Conservation (phyloP, 2,797 vertebrate genomes). For the Megaceryle alcyon region DNA sequence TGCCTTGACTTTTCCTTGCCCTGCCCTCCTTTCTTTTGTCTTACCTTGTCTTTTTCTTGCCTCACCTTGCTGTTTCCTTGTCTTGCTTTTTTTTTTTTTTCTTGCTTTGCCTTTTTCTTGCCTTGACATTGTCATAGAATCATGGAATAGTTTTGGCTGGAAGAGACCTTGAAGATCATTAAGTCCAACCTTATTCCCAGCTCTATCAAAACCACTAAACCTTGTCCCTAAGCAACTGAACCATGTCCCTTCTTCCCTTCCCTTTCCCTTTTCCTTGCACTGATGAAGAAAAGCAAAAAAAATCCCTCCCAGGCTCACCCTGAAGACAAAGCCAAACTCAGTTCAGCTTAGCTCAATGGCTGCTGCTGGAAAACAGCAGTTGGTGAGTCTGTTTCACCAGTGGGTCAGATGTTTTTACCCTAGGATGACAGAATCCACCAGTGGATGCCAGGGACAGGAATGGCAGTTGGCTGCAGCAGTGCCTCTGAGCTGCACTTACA, state of each 20-base stretch:
- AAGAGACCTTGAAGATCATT: too few relatives aligned
- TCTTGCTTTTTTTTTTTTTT: too few relatives aligned
- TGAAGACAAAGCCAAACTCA: neutral
- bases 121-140: neutral
- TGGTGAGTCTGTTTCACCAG: neutral
- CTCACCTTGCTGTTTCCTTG: too few relatives aligned
- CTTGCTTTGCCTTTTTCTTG: neutral
- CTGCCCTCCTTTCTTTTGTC: neutral
- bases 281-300: neutral
- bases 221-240: too few relatives aligned
- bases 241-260: neutral
- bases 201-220: too few relatives aligned
- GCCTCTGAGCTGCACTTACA: neutral
- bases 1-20: neutral
- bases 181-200: too few relatives aligned
- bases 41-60: too few relatives aligned
- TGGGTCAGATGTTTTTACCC: neutral
- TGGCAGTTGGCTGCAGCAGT: neutral
- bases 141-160: too few relatives aligned
- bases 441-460: neutral
- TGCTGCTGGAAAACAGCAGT: neutral
- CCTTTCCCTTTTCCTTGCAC: neutral
- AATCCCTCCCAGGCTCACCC: neutral
- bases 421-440: neutral
- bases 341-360: neutral